phyloP scores from a whole-genome alignment of 2,888 invertebrate species.

The Phengaris alcon region DNA sequence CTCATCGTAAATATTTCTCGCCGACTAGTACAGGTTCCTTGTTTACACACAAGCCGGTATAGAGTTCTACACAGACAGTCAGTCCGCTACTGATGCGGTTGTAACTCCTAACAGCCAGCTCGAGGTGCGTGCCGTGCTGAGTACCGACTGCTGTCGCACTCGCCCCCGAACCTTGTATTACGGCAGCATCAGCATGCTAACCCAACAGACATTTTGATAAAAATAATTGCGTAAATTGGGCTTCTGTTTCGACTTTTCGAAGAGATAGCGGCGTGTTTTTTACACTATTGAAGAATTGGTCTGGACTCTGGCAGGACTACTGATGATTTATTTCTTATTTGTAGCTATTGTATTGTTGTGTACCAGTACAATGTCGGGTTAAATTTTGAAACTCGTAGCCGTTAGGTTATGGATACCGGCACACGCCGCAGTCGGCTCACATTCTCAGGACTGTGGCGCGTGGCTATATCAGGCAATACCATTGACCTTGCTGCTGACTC shows the following conservation, averaged over 20 bases:
- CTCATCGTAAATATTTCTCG: background rate
- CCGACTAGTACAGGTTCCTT: background rate
- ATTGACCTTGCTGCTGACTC: conserved; percentile 1
- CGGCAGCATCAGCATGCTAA: no score
- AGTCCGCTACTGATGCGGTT: no score
- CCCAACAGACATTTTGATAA: no score
- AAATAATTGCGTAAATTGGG: no score
- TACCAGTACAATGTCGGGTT: background rate
- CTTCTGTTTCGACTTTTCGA: no score
- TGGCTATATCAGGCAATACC: background rate
- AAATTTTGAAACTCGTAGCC: background rate
- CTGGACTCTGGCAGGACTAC: background rate
- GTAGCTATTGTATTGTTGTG: no score
- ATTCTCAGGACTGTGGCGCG: background rate
- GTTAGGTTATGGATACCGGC: background rate
- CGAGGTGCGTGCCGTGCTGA: no score
- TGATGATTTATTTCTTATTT: background rate
- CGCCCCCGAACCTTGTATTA: no score
- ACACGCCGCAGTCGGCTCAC: background rate
- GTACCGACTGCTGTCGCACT: no score
- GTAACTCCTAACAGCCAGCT: no score
- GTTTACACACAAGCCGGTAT: conserved; percentile 2
- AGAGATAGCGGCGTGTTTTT: background rate
- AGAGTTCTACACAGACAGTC: no score
- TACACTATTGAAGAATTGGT: background rate